phyloP scores from a whole-genome alignment of 2,113 vertebrate species.

The Pogona vitticeps region DNA sequence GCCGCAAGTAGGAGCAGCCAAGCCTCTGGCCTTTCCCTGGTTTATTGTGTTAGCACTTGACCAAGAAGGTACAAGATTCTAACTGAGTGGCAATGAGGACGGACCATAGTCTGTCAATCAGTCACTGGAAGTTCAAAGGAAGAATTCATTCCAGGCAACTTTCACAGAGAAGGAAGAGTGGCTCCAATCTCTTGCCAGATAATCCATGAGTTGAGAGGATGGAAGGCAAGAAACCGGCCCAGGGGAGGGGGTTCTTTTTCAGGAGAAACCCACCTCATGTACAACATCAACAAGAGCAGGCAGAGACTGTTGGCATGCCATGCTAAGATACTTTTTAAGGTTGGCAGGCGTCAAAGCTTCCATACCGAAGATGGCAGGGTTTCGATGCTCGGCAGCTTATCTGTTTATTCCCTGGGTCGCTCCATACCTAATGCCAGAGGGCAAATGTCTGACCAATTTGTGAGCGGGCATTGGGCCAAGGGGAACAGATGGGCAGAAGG shows the following conservation, averaged over 20 bases:
- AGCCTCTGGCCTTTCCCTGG: too few species aligned
- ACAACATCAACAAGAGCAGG: too few species aligned
- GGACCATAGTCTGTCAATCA: too few species aligned
- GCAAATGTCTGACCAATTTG: conserved; percentile 27
- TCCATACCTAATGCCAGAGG: background rate
- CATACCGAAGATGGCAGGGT: background rate
- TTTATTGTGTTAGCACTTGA: background rate
- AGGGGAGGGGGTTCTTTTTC: background rate
- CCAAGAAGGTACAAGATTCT: too few species aligned
- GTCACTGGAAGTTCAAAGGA: too few species aligned
- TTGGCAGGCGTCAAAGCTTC: background rate
- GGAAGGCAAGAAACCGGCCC: background rate
- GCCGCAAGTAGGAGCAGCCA: background rate
- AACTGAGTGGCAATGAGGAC: too few species aligned
- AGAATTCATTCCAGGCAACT: too few species aligned
- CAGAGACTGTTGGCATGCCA: too few species aligned
- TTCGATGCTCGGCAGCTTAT: background rate
- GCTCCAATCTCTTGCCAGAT: too few species aligned
- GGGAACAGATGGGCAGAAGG: conserved; percentile 44
- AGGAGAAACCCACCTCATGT: background rate
- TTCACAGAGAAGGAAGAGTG: too few species aligned
- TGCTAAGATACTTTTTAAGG: background rate
- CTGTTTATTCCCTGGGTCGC: background rate
- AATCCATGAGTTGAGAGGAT: background rate
- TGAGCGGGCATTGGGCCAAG: conserved; percentile 32